Base-by-base conservation (phyloP, 2,888 invertebrate genomes). In the Agrilus cyanescens region DNA sequence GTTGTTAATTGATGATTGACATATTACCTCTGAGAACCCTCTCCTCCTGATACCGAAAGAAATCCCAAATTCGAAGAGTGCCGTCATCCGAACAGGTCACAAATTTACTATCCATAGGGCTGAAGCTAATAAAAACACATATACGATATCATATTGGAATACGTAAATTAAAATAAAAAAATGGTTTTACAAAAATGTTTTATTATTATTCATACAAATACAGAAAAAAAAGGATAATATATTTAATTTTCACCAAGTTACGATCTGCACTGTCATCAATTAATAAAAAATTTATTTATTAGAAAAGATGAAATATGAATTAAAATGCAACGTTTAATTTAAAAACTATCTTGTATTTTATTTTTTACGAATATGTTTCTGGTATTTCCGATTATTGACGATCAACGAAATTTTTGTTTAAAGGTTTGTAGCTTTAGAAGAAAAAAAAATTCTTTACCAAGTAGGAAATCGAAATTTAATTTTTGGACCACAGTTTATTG, bases 11-110 rank as follows among this genome's bases (percentile, higher is more conserved):
- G 33, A 29, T 37, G 40, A 43, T 15, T 30, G 32, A 42, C 16
- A 32, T 57, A 58, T 59, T 70, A 81, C 82, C 89, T 72, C 89
- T 73, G 38, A 90, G 72, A 57, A 96, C 89, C 63, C 85, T 80
- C 70, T 99, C 98, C 75, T 98, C 97, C 62, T 88, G 85, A 67
- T 91, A 91, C 56, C 91, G 82, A 64, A 89, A 82, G 73, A 99
- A 99, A 72, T 99, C 98, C 91, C 97, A 99, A 60, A 99, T 88
- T 59, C 97, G 77, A 49, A 98, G 80, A 13, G 98, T 98, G 53
- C 97, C 97, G 71, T 99, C 98, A 70, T 99, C 98, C 46, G 97
- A 97, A 74, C 97, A 97, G 45, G 97, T 94, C 20, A 93, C 96
- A 75, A 98, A 91, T 75, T 99, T 99, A 63, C 83, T 82, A 76